A percentile compares a stretch with the other conserved stretches of the same genome.
Conservation (phyloP, 2,797 vertebrate genomes). For the Sorex maritimensis region DNA sequence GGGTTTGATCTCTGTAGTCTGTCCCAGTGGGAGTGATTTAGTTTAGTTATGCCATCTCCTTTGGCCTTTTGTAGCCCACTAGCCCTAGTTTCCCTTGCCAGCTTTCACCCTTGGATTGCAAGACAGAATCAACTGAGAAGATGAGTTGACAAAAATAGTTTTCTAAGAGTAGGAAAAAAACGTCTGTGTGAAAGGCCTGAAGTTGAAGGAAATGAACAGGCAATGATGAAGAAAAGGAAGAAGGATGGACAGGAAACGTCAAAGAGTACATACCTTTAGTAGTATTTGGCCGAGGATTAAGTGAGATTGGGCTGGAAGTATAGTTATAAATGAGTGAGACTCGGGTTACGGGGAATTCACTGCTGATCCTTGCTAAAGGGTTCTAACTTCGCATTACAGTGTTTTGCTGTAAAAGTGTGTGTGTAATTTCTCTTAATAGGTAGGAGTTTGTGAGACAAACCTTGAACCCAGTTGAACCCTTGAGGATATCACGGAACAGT, state of each 20-base stretch:
- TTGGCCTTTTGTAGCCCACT: background rate
- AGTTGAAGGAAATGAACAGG: slow-evolving; percentile 2
- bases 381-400: background rate
- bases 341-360: background rate
- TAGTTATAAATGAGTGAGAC: slow-evolving; percentile 16
- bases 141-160: background rate
- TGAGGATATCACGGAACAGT: slow-evolving; percentile 44
- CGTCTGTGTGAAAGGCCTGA: slow-evolving; percentile 18
- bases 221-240: slow-evolving; percentile 47
- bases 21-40: background rate
- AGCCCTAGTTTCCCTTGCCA: slow-evolving; percentile 18
- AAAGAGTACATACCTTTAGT: background rate
- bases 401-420: slow-evolving; percentile 60
- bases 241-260: background rate
- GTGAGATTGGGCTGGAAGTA: slow-evolving; percentile 10
- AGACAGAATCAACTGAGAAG: slow-evolving; percentile 53
- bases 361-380: background rate
- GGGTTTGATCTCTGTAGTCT: slow-evolving; percentile 45
- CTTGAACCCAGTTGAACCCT: background rate
- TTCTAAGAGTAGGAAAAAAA: slow-evolving; percentile 38
- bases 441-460: background rate
- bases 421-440: background rate
- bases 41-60: background rate
- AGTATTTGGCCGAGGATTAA: background rate
- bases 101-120: background rate